Base-by-base conservation (phyloP, 2,797 vertebrate species). In the Molossus molossus region DNA sequence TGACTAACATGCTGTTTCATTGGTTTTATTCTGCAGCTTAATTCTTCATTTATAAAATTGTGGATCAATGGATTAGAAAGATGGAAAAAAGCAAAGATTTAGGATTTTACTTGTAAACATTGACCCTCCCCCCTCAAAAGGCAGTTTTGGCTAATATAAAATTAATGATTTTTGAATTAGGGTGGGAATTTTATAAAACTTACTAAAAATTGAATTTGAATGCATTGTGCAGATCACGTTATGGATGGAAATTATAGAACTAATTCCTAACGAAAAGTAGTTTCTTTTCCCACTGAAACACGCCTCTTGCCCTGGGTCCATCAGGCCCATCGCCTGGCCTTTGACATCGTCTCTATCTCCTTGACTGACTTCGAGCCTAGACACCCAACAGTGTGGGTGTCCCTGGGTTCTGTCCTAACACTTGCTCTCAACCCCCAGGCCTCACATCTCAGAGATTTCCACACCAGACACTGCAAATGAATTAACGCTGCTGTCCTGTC, bases 391-490 rank as follows among this genome's bases (percentile, higher is more conserved):
- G 14, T 2, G 45, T 45, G 25, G 20, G 23, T 10, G 25, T 48
- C 18, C 72, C 14, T 1, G 2, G 25, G 25, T 62, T 23, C n/a
- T 27, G 48, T 65, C 48, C 2, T 14, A 14, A 45, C 48, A 14
- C 14, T 9, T 4, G 9, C 87, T 45, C 10, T 33, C 20, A 45
- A 3, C 4, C 17, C 21, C 9, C 2, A 20, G n/a, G 27, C 70
- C 33, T 57, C 18, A 15, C 8, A 3, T 45, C 65, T 65, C 23
- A 2, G 8, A 14, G 50, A 20, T 58, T 45, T 11, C 11, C 76
- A 64, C 33, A 3, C n/a, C 14, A 10, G 15, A 48, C n/a, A 45
- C 15, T 2, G 0, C 1, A 0, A 1, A 4, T 2, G 1, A 6
- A 5, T 29, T 13, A 4, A 40, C 5, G 0, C 21, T 7, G 0